Evolutionary conservation across 2,113 vertebrate genomes (phyloP).

Genomic region (Capreolus pygargus): DNA sequence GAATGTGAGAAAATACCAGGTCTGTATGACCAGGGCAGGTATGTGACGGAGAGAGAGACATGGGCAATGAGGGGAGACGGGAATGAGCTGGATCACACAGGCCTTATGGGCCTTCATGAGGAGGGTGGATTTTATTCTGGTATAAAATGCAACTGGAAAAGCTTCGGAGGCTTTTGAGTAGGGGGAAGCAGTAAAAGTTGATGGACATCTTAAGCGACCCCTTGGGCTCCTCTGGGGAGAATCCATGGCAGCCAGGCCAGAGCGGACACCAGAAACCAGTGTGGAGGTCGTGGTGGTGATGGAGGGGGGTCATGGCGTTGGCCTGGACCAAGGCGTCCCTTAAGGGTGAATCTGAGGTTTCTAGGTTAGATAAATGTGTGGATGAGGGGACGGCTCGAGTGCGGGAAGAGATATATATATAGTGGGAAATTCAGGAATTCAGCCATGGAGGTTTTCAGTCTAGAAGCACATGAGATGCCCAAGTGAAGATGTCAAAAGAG

Average conservation of each 20-base stretch:
- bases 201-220: not conserved
- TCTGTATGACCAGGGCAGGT: not conserved
- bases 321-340: not conserved
- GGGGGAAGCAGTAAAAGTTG: not conserved
- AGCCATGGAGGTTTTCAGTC: not conserved
- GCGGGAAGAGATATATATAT: not conserved
- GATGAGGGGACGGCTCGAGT: not conserved
- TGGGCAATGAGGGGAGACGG: not conserved
- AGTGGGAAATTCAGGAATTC: not conserved
- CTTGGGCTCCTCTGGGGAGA: not conserved
- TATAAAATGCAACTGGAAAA: not conserved
- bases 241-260: not conserved
- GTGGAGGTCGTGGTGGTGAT: not conserved
- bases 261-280: not conserved
- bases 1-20: not conserved
- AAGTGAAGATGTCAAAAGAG: not conserved
- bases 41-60: not conserved
- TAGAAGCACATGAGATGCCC: not conserved
- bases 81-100: not conserved
- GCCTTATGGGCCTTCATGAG: not conserved
- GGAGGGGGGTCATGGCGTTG: rapidly evolving
- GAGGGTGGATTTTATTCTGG: not conserved
- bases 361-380: not conserved
- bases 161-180: not conserved
- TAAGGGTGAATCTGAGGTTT: not conserved